Evolutionary conservation across 2,888 invertebrate genomes (phyloP).

Genomic region (Drosophila parthenogenetica): DNA sequence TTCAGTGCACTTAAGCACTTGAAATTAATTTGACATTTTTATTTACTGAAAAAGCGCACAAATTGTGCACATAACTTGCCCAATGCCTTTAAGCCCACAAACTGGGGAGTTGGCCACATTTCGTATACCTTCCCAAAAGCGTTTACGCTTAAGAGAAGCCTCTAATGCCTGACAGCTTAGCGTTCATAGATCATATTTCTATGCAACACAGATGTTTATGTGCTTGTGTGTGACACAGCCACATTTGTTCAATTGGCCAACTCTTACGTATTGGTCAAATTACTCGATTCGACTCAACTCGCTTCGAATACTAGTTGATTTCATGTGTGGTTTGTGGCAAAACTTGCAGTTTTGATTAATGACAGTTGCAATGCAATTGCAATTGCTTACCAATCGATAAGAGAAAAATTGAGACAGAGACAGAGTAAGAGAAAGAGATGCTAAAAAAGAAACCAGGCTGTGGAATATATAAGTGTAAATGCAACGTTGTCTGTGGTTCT

Average conservation of each 20-base stretch:
- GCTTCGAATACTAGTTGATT: constrained; percentile 32
- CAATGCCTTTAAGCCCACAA: constrained; percentile 11
- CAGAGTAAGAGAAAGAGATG: background rate
- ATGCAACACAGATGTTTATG: background rate
- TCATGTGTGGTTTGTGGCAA: constrained; percentile 46
- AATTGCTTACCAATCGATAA: constrained; percentile 48
- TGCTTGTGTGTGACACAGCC: constrained; percentile 10
- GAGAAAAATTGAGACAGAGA: constrained; percentile 4
- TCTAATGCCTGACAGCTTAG: constrained; percentile 42
- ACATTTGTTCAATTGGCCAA: constrained; percentile 28
- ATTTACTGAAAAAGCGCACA: constrained; percentile 46
- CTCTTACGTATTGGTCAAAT: constrained; percentile 25
- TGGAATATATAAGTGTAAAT: constrained; percentile 1
- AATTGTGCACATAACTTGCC: constrained; percentile 44
- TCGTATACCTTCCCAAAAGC: constrained; percentile 4
- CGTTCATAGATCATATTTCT: constrained; percentile 26
- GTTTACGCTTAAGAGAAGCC: constrained; percentile 14
- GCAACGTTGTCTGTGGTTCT: constrained; percentile 37
- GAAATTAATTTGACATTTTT: constrained; percentile 65
- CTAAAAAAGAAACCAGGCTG: background rate
- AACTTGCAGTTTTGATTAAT: constrained; percentile 70
- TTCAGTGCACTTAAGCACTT: constrained; percentile 52
- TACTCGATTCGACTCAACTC: constrained; percentile 26
- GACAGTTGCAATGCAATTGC: constrained; percentile 61
- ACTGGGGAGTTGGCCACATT: constrained; percentile 10